Evolutionary conservation across 1,140 invertebrate genomes (phyloP).

Genomic region (Leptopilina clavipes): DNA sequence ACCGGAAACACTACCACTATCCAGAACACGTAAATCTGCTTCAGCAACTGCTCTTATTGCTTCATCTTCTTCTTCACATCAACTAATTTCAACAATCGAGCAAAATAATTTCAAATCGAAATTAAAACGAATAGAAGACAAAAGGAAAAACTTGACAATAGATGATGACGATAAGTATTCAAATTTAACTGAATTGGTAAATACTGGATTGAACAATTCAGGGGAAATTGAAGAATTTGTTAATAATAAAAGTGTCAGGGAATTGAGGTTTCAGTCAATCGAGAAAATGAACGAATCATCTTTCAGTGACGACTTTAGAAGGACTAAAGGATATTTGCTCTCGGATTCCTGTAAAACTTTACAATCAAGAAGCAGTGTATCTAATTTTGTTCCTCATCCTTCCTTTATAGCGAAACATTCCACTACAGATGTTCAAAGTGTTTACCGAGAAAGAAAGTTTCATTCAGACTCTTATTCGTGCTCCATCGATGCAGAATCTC

Average conservation of each 20-base stretch:
- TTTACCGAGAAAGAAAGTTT: conserved; percentile 1
- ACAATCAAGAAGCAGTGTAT: background rate
- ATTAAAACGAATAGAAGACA: background rate
- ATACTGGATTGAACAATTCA: too few species aligned
- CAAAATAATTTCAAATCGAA: too few species aligned
- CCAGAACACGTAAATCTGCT: conserved; percentile 4
- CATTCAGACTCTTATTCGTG: background rate
- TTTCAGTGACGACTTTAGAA: background rate
- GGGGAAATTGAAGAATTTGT: too few species aligned
- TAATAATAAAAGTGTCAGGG: background rate
- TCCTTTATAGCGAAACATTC: background rate
- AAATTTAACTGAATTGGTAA: too few species aligned
- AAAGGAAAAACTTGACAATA: too few species aligned
- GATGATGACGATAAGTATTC: too few species aligned
- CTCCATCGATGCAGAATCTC: background rate
- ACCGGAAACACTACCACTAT: conserved; percentile 7
- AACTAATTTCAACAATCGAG: too few species aligned
- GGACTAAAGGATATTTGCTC: background rate
- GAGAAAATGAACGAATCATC: background rate
- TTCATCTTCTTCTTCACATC: too few species aligned
- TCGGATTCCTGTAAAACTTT: conserved; percentile 12
- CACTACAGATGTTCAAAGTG: background rate
- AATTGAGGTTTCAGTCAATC: background rate
- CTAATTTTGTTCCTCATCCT: background rate
- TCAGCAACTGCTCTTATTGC: background rate